Conservation (phyloP, 2,113 vertebrate species). For the Channa maculata region DNA sequence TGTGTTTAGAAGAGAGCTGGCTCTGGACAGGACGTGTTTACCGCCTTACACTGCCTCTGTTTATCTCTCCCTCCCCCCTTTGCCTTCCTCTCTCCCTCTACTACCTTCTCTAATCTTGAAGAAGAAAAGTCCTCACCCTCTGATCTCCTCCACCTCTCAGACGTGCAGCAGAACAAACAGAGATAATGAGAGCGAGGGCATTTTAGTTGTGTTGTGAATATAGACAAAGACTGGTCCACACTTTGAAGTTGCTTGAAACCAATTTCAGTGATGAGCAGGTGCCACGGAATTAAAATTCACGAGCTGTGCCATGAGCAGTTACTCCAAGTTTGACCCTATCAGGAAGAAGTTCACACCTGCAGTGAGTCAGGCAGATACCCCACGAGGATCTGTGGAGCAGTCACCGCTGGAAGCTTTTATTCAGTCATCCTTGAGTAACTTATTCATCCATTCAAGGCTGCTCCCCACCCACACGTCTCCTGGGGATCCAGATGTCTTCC, state of each 20-base stretch:
- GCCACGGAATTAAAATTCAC: slow-evolving; percentile 53
- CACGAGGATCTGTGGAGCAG: slow-evolving; percentile 15
- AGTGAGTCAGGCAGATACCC: slow-evolving; percentile 26
- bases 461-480: slow-evolving; percentile 50
- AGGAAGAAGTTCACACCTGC: slow-evolving; percentile 61
- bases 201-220: slow-evolving; percentile 54
- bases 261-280: slow-evolving; percentile 71
- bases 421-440: slow-evolving; percentile 34
- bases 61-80: slow-evolving; percentile 68
- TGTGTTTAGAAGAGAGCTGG: slow-evolving; percentile 60
- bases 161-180: slow-evolving; percentile 49
- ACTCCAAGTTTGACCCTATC: too few relatives aligned
- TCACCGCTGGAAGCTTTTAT: slow-evolving; percentile 47
- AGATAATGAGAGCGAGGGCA: slow-evolving; percentile 61
- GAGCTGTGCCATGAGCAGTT: slow-evolving; percentile 30
- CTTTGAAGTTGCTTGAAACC: slow-evolving; percentile 63
- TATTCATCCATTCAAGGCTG: slow-evolving; percentile 38
- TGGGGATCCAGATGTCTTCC: slow-evolving; percentile 61
- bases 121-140: slow-evolving; percentile 21
- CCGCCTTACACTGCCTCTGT: slow-evolving; percentile 53
- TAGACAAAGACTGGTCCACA: slow-evolving; percentile 54
- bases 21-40: slow-evolving; percentile 70
- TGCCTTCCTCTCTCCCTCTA: slow-evolving; percentile 54
- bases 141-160: slow-evolving; percentile 44
- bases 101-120: slow-evolving; percentile 66